Evolutionary conservation across 1,140 invertebrate species (phyloP).

Genomic region (Drosophila ohnishii): DNA sequence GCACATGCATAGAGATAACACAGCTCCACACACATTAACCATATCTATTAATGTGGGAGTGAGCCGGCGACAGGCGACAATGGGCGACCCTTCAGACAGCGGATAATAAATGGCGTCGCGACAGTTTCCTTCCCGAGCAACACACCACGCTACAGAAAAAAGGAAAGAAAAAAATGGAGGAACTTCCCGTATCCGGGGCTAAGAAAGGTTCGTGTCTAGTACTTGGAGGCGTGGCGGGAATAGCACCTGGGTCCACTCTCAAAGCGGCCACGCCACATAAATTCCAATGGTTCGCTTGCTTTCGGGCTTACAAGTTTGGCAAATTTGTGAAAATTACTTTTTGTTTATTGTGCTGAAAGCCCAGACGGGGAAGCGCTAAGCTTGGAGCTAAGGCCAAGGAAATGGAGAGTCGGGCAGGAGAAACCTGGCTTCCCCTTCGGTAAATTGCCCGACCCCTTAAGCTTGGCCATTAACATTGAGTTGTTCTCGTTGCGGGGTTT

Average conservation of each 20-base stretch:
- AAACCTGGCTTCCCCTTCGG: background rate
- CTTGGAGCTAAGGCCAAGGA: slow-evolving; percentile 72
- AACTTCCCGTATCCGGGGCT: slow-evolving; percentile 65
- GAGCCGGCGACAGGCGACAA: slow-evolving; percentile 58
- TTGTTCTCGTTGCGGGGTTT: slow-evolving; percentile 58
- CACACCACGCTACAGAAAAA: slow-evolving; percentile 3
- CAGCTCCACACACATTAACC: slow-evolving; percentile 64
- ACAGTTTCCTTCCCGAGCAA: slow-evolving; percentile 77
- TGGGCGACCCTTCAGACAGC: slow-evolving; percentile 70
- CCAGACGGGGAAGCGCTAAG: slow-evolving; percentile 59
- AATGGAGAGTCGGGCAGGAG: slow-evolving; percentile 43
- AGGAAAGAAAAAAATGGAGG: slow-evolving; percentile 14
- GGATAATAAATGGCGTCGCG: slow-evolving; percentile 82
- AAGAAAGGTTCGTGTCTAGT: slow-evolving; percentile 61
- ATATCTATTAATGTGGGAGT: slow-evolving; percentile 55
- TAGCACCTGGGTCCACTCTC: slow-evolving; percentile 80
- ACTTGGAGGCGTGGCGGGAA: slow-evolving; percentile 12
- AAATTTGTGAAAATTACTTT: slow-evolving; percentile 83
- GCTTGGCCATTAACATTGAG: slow-evolving; percentile 72
- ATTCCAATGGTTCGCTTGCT: slow-evolving; percentile 71
- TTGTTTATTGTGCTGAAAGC: slow-evolving; percentile 80
- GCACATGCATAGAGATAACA: slow-evolving; percentile 46
- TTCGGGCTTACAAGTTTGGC: slow-evolving; percentile 78
- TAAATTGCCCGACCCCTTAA: slow-evolving; percentile 14
- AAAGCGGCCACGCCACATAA: slow-evolving; percentile 71